Percentiles rank a stretch among this genome's conserved stretches.
Conservation (phyloP, 2,113 vertebrate species). For the Sakesphorus luctuosus region DNA sequence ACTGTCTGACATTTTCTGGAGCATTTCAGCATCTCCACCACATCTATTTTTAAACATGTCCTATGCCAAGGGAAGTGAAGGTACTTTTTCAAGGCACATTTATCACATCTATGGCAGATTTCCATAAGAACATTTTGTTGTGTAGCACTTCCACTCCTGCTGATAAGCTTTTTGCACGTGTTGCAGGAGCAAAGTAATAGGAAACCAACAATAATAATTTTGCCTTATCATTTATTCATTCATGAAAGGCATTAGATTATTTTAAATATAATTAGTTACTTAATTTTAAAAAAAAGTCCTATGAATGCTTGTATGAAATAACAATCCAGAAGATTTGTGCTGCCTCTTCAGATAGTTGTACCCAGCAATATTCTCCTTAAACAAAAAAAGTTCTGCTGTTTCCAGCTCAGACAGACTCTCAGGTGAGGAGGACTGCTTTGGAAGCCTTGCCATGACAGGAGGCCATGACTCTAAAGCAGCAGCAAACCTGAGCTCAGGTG, state of each 20-base stretch:
- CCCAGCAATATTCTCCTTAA: not conserved
- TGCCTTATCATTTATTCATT: not conserved
- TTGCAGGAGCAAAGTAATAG: not conserved
- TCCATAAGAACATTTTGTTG: not conserved
- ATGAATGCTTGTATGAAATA: not conserved
- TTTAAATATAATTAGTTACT: not conserved
- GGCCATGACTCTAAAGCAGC: not conserved
- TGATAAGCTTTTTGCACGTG: not conserved
- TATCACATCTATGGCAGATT: not conserved
- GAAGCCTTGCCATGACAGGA: not conserved
- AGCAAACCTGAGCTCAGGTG: not conserved
- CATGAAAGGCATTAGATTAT: not conserved
- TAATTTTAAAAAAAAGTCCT: not conserved
- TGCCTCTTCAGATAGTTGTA: not conserved
- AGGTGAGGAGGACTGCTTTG: not conserved
- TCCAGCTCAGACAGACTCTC: not conserved
- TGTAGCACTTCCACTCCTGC: not conserved
- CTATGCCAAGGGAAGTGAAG: rapidly evolving
- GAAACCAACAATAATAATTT: not conserved
- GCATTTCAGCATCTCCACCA: not conserved
- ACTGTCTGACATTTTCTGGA: not conserved
- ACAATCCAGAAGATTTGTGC: not conserved
- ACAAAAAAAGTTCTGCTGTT: not conserved
- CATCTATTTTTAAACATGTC: not conserved
- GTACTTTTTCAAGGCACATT: not conserved